phyloP scores from a whole-genome alignment of 2,888 invertebrate species.

The Sabatieria punctata region DNA sequence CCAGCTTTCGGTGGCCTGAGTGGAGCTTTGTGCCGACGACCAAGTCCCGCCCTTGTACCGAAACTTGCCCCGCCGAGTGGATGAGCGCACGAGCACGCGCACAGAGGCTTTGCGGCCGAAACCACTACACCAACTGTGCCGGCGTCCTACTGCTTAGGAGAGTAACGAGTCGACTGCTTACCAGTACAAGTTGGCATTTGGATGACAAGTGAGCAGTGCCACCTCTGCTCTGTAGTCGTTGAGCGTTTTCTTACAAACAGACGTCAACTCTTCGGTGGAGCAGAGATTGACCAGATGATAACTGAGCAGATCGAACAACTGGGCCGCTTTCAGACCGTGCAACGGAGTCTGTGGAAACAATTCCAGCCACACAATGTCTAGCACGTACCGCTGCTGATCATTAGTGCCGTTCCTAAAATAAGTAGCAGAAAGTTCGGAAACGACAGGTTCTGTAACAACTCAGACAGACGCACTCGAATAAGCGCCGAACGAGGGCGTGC shows the following conservation, averaged over 20 bases:
- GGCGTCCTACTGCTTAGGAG: too few species aligned
- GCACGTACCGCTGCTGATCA: slow-evolving; percentile 51
- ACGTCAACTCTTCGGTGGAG: slow-evolving; percentile 13
- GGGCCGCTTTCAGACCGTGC: slow-evolving; percentile 80
- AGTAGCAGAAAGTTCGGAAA: neutral
- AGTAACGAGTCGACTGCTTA: too few species aligned
- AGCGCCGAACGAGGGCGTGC: slow-evolving; percentile 43
- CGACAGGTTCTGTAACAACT: neutral
- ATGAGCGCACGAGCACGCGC: too few species aligned
- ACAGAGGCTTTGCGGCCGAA: too few species aligned
- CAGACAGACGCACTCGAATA: slow-evolving; percentile 13
- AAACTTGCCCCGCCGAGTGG: too few species aligned
- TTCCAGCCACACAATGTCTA: slow-evolving; percentile 62
- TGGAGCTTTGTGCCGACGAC: too few species aligned
- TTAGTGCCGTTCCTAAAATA: slow-evolving; percentile 30
- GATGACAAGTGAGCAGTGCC: neutral
- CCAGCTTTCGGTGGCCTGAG: too few species aligned
- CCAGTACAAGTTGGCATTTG: slow-evolving; percentile 4
- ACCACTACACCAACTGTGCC: too few species aligned
- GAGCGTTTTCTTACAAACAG: slow-evolving; percentile 13
- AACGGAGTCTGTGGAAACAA: slow-evolving; percentile 75
- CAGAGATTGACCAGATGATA: slow-evolving; percentile 70
- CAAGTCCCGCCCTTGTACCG: too few species aligned
- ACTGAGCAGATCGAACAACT: slow-evolving; percentile 87
- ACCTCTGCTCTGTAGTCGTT: neutral